phyloP scores from a whole-genome alignment of 1,140 invertebrate genomes.

The Hirudo medicinalis region DNA sequence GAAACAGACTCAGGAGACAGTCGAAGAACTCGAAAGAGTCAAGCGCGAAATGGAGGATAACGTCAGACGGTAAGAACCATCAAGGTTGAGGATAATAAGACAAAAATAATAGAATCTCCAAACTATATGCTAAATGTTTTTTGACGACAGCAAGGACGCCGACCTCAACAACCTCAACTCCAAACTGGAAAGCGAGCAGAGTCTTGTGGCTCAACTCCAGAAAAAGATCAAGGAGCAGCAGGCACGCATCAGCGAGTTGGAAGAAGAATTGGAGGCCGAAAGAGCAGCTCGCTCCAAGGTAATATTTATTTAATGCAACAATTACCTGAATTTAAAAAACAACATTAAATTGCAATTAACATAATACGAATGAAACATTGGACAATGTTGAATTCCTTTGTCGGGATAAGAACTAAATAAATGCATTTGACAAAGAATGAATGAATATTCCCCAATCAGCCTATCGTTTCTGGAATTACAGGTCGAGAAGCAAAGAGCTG shows the following conservation, averaged over 20 bases:
- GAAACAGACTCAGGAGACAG: constrained; percentile 93
- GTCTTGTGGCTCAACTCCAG: constrained; percentile 20
- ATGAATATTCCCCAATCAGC: neutral
- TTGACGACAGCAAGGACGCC: constrained; percentile 61
- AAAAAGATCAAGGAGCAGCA: constrained; percentile 24
- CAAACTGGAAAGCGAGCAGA: constrained; percentile 93
- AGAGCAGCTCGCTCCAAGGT: constrained; percentile 23
- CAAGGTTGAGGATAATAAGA: neutral
- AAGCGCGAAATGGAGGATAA: constrained; percentile 93
- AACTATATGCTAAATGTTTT: neutral
- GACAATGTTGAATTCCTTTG: neutral
- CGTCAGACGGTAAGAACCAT: constrained; percentile 30
- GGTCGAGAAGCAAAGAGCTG: constrained; percentile 24
- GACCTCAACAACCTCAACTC: constrained; percentile 82
- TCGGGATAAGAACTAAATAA: neutral
- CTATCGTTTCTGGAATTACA: constrained; percentile 18
- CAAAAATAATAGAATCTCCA: neutral
- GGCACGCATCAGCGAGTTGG: constrained; percentile 22
- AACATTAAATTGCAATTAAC: neutral
- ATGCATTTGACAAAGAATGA: neutral
- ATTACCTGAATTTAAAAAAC: neutral
- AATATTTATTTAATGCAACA: neutral
- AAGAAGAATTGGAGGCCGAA: constrained; percentile 25
- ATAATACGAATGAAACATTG: neutral
- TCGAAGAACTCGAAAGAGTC: constrained; percentile 88